Evolutionary conservation across 2,888 invertebrate genomes (phyloP).

Genomic region (Odiellus spinosus): DNA sequence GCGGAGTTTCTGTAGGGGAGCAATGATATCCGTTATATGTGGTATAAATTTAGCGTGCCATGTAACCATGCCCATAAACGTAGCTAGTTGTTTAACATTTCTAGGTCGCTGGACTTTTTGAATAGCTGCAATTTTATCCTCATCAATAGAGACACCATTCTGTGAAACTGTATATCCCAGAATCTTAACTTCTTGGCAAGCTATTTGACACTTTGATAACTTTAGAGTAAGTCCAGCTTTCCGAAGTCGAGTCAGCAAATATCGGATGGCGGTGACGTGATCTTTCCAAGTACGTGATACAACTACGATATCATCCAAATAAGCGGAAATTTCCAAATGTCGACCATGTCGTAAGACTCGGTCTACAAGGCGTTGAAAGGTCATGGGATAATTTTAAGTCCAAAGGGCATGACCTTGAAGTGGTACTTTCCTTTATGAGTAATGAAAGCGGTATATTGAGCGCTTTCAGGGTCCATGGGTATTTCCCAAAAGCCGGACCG

Average conservation of each 20-base stretch:
- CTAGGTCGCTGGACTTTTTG: not conserved
- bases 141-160: not conserved
- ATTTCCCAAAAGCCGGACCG: conserved; percentile 1
- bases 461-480: not conserved
- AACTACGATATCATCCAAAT: conserved; percentile 5
- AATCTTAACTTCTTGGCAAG: not conserved
- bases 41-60: conserved; percentile 3
- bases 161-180: not conserved
- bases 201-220: conserved; percentile 1
- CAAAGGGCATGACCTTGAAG: not conserved
- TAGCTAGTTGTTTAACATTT: not conserved
- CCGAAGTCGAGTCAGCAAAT: not conserved
- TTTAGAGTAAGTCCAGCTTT: not conserved
- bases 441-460: not conserved
- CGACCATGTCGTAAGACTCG: not conserved
- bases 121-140: not conserved
- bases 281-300: not conserved
- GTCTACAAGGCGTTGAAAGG: not conserved
- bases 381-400: not conserved
- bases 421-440: not conserved
- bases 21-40: not conserved
- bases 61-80: not conserved
- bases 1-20: not conserved
- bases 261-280: not conserved
- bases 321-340: not conserved